Evolutionary conservation across 2,888 invertebrate genomes (phyloP).

Genomic region (Drosophila demipolita): DNA sequence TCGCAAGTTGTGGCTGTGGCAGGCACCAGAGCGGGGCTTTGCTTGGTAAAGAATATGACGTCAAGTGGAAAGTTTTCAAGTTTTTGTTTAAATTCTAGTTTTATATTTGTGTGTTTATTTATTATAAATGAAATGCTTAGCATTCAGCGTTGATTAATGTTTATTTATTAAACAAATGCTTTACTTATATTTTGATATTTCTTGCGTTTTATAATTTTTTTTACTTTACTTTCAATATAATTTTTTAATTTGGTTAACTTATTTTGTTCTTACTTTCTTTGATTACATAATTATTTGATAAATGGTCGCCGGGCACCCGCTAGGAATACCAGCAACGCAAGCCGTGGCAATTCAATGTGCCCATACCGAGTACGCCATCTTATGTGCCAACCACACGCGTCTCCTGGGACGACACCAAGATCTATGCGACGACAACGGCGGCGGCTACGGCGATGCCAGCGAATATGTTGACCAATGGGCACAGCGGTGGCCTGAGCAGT

Average conservation of each 20-base stretch:
- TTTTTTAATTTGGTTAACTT: conserved; percentile 35
- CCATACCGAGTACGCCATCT: conserved; percentile 83
- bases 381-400: conserved; percentile 83
- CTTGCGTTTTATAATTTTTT: neutral
- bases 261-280: conserved; percentile 20
- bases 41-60: conserved; percentile 6
- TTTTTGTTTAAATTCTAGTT: neutral
- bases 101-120: neutral
- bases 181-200: neutral
- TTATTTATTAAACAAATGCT: neutral
- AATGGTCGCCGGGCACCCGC: conserved; percentile 23
- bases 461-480: conserved; percentile 31
- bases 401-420: conserved; percentile 85
- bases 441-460: conserved; percentile 5
- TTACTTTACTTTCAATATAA: conserved; percentile 24
- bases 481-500: conserved; percentile 32
- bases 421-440: conserved; percentile 70
- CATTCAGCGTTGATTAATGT: neutral
- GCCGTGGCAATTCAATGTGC: conserved; percentile 82
- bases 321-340: conserved; percentile 80
- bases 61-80: conserved; percentile 14
- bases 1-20: neutral
- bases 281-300: conserved; percentile 27
- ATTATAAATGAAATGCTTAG: neutral
- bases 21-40: neutral